Base-by-base conservation (phyloP, 2,888 invertebrate species). In the Germaria angustata region DNA sequence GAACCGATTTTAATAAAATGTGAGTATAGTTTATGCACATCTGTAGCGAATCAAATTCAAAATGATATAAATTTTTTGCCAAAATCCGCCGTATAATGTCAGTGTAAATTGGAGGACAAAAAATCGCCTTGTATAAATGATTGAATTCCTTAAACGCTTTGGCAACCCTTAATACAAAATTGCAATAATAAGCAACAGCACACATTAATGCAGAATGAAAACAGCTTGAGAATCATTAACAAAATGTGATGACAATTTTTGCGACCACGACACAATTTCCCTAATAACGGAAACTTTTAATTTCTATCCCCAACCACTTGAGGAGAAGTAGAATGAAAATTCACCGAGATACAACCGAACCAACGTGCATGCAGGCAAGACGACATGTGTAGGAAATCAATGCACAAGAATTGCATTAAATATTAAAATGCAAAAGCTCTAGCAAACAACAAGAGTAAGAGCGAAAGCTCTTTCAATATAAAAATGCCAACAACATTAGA, bases 261-360 rank as follows among this genome's bases (percentile, higher is more conserved):
- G 69, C 44, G 78, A 78, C 75, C 82, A 82, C 78, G 82, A 75
- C 79, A 82, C 69, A 75, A 75, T 82, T 82, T 75, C 57, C 79
- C 6, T 65, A 79, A 75, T 57, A 75, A 79, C 55, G 39, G 49
- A 81, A 78, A 55, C 36, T 57, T 73, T 75, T 77, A 51, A 41
- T 68, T 73, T 73, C 22, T 22, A 55, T 63, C 49, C 24, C 20
- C 59, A 51, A 51, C 51, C 61, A 77, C 68, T 77, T 77, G 32
- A 77, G 69, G 59, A 75, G 69, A 75, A 49, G 49, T 24, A 13
- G 17, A 36, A 24, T 36, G 28, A 36, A 28, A 55, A 39, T 32
- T 57, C 69, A 75, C 73, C 78, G 78, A 82, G 49, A 66, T 24
- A n/a, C 32, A 36, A 41, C 1, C 39, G n/a, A 46, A 13, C 55